Evolutionary conservation across 2,113 vertebrate genomes (phyloP).

Genomic region (Penelope pileata): DNA sequence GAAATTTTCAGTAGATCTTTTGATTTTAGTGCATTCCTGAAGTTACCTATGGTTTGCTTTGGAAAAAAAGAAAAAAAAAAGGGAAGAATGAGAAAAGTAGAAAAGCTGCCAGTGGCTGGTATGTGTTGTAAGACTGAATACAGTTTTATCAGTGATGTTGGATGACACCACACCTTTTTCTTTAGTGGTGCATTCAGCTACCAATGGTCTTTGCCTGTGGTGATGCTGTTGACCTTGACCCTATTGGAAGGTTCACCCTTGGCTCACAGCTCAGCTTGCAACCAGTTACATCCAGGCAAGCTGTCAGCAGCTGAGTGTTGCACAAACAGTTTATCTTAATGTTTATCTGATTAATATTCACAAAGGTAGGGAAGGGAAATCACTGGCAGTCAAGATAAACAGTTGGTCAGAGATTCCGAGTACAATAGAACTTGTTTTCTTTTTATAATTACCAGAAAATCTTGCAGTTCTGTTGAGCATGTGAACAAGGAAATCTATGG

Average conservation of each 20-base stretch:
- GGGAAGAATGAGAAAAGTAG: neutral
- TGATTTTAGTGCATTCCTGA: neutral
- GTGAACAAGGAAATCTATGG: conserved; percentile 9
- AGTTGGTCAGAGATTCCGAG: neutral
- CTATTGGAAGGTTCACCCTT: neutral
- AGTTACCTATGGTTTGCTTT: neutral
- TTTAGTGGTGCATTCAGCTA: neutral
- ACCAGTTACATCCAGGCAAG: neutral
- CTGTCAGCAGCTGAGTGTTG: neutral
- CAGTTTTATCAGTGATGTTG: neutral
- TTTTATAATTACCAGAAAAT: neutral
- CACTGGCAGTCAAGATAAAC: neutral
- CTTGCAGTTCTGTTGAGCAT: neutral
- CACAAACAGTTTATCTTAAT: neutral
- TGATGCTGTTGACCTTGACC: conserved; percentile 6
- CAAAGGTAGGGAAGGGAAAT: neutral
- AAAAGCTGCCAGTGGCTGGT: neutral
- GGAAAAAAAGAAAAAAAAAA: neutral
- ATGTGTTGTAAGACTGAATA: neutral
- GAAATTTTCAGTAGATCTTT: neutral
- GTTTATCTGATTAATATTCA: conserved; percentile 38
- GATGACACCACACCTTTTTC: neutral
- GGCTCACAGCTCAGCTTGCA: neutral
- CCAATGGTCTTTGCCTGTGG: neutral
- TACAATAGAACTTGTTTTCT: conserved; percentile 14